Percentiles rank a stretch among this genome's conserved stretches.
Evolutionary conservation across 2,113 vertebrate species (phyloP).

Genomic region (Serinus canaria): DNA sequence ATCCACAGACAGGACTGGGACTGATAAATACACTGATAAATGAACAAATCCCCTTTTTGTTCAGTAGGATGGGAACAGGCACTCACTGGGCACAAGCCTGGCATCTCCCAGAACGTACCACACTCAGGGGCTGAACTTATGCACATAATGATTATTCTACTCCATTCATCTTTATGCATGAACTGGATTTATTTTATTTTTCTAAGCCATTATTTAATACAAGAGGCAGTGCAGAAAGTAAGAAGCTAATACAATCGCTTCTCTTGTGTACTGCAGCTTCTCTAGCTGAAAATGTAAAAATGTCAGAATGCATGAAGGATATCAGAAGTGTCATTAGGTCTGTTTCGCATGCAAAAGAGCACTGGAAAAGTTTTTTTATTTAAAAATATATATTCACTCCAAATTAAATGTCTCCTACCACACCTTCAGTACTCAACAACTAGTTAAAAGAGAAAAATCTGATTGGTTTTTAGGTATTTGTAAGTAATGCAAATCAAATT

Average conservation of each 20-base stretch:
- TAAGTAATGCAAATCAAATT: neutral
- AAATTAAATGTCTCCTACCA: neutral
- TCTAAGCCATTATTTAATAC: constrained; percentile 46
- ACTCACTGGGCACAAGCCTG: neutral
- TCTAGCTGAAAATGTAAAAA: constrained; percentile 22
- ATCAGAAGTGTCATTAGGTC: neutral
- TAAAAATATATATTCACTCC: neutral
- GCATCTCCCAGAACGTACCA: neutral
- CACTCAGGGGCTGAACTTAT: neutral
- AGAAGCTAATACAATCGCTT: constrained; percentile 36
- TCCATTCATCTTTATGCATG: constrained; percentile 42
- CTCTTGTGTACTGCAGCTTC: constrained; percentile 2
- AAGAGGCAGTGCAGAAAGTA: constrained; percentile 32
- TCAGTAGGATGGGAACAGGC: neutral
- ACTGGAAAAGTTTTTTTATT: neutral
- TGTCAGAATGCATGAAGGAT: neutral
- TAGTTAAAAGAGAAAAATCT: neutral
- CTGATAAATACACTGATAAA: neutral
- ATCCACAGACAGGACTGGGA: neutral
- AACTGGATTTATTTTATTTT: constrained; percentile 51
- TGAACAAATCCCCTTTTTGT: neutral
- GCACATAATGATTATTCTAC: neutral
- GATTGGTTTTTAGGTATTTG: neutral
- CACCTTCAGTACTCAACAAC: neutral
- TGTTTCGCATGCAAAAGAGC: neutral